phyloP scores from a whole-genome alignment of 2,888 invertebrate species.

The Drosophila maculinotata region DNA sequence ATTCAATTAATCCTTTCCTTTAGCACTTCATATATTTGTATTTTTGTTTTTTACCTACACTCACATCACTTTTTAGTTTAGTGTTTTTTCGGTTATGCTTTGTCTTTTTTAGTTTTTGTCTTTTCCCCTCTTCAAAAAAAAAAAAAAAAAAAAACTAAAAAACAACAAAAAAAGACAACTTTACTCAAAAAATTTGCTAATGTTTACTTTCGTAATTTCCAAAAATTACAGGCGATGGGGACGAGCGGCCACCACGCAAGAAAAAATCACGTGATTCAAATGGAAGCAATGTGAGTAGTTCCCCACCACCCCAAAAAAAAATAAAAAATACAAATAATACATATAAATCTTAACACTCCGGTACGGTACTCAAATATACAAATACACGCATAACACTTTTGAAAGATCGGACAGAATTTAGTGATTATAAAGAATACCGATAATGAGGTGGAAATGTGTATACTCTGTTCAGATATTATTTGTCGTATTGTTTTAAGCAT shows the following conservation, averaged over 20 bases:
- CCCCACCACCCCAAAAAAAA: conserved; percentile 6
- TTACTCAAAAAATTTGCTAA: conserved; percentile 16
- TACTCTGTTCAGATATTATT: no score
- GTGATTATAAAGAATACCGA: no score
- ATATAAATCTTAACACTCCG: no score
- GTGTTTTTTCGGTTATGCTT: conserved; percentile 2
- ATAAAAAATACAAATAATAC: neutral
- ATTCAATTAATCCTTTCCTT: conserved; percentile 6
- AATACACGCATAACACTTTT: no score
- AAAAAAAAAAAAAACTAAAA: conserved; percentile 31
- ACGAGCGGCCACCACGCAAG: conserved; percentile 84
- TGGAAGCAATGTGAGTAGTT: conserved; percentile 80
- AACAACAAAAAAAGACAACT: conserved; percentile 5
- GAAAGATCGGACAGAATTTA: no score
- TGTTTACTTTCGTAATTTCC: conserved; percentile 24
- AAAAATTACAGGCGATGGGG: conserved; percentile 79
- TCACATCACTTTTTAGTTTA: neutral
- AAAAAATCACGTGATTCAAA: conserved; percentile 84
- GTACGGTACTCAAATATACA: no score
- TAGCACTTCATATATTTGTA: neutral
- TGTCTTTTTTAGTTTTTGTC: conserved; percentile 3
- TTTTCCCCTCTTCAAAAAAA: neutral
- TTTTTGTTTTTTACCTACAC: neutral
- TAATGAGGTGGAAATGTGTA: no score
- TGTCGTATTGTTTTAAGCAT: no score